Percentiles rank a stretch among this genome's conserved stretches.
Evolutionary conservation across 2,113 vertebrate genomes (phyloP).

Genomic region (Perca flavescens): DNA sequence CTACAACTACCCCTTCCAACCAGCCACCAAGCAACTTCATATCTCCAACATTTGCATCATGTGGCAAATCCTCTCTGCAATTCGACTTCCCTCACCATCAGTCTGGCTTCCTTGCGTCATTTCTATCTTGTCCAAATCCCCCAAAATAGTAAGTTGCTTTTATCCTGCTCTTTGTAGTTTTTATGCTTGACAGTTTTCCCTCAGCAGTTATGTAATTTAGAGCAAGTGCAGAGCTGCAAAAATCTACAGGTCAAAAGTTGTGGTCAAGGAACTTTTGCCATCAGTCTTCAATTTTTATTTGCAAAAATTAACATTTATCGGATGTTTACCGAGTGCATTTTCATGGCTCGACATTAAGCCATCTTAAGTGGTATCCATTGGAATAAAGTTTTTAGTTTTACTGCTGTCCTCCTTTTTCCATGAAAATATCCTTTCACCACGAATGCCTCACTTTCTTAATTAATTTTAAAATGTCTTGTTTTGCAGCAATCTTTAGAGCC

Average conservation of each 20-base stretch:
- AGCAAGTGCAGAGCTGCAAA: conserved; percentile 55
- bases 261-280: conserved; percentile 48
- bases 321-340: conserved; percentile 39
- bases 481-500: neutral
- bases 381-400: neutral
- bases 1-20: conserved; percentile 88
- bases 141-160: conserved; percentile 99
- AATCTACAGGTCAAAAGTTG: conserved; percentile 51
- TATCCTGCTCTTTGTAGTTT: conserved; percentile 95
- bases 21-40: conserved; percentile 96
- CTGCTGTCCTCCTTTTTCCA: neutral
- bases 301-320: conserved; percentile 25
- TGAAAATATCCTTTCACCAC: neutral
- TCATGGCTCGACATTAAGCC: conserved; percentile 73
- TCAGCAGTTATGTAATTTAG: conserved; percentile 58
- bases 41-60: conserved; percentile 92
- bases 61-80: conserved; percentile 99
- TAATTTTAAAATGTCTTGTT: neutral
- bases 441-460: neutral
- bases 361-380: neutral
- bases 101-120: conserved; percentile 98
- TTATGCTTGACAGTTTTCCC: conserved; percentile 85
- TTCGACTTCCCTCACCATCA: conserved; percentile 99
- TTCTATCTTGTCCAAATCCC: conserved; percentile 99
- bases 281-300: conserved; percentile 27